phyloP scores from a whole-genome alignment of 2,888 invertebrate species.

The Anticlea derivata region DNA sequence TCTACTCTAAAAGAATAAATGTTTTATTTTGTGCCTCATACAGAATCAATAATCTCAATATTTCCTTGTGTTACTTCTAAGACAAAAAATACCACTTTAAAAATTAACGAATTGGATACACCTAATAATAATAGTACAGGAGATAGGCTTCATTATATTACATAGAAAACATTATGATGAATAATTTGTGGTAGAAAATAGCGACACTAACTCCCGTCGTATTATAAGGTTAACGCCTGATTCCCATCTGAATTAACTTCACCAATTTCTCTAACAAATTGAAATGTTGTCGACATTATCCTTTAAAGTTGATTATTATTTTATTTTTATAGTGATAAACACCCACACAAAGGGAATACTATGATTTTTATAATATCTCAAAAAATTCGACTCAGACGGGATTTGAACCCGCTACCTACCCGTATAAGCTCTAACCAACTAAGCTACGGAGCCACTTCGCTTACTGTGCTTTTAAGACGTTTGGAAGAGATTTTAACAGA shows the following conservation, averaged over 20 bases:
- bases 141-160: conserved; percentile 37
- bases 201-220: conserved; percentile 39
- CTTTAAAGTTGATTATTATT: no score
- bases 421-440: no score
- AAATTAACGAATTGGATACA: conserved; percentile 22
- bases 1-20: no score
- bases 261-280: not conserved
- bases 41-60: conserved; percentile 17
- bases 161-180: conserved; percentile 20
- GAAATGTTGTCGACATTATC: not conserved
- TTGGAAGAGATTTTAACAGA: no score
- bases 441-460: no score
- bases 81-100: conserved; percentile 27
- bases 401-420: no score
- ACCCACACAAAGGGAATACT: no score
- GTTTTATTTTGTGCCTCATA: not conserved
- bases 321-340: no score
- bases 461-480: no score
- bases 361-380: no score
- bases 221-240: conserved; percentile 44
- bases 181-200: conserved; percentile 23
- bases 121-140: conserved; percentile 42
- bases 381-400: no score
- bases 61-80: conserved; percentile 19
- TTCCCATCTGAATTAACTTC: conserved; percentile 21